Evolutionary conservation across 2,113 vertebrate species (phyloP).

Genomic region (Ochotona princeps): DNA sequence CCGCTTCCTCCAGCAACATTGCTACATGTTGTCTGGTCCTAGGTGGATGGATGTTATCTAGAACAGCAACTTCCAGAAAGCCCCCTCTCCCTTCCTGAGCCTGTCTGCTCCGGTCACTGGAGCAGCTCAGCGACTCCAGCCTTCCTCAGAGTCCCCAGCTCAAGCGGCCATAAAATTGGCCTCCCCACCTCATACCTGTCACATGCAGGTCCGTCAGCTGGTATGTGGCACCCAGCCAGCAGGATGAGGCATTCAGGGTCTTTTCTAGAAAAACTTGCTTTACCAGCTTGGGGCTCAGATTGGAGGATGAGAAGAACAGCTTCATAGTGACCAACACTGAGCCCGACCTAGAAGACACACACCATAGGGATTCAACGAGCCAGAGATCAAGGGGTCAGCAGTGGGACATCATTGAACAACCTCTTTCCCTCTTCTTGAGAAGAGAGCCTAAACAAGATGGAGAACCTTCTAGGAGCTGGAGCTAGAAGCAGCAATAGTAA

Average conservation of each 20-base stretch:
- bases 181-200: constrained; percentile 60
- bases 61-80: neutral
- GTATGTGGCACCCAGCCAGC: constrained; percentile 83
- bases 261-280: constrained; percentile 79
- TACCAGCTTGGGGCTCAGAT: constrained; percentile 57
- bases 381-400: neutral
- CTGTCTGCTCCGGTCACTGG: neutral
- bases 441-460: neutral
- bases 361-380: neutral
- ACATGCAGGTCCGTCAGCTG: constrained; percentile 76
- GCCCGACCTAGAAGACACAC: constrained; percentile 77
- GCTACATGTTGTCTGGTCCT: neutral
- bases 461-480: neutral
- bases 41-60: too few species aligned
- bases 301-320: constrained; percentile 80
- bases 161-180: neutral
- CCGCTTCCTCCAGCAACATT: neutral
- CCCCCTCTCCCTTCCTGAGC: neutral
- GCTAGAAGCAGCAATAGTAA: neutral
- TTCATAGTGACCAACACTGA: constrained; percentile 82
- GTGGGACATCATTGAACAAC: neutral
- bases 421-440: neutral
- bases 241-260: constrained; percentile 63
- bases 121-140: neutral
- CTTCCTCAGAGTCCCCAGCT: neutral